Base-by-base conservation (phyloP, 2,888 invertebrate species). In the Pachydiplax longipennis region DNA sequence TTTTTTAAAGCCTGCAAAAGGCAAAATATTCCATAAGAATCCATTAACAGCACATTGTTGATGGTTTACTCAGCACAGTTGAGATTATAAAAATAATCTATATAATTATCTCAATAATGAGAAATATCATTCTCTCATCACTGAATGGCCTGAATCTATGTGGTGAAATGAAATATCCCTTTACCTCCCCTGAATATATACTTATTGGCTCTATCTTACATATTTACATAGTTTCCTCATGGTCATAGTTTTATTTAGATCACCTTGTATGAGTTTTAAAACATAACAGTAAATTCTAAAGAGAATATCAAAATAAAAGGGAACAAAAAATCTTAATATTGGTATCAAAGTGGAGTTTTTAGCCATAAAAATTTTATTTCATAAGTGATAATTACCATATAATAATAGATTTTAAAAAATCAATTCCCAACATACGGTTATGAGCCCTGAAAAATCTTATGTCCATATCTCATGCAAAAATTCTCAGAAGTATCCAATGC, bases 151-250 rank as follows among this genome's bases (percentile, higher is more conserved):
- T 87, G 87, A 87, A 61, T 87, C 61, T 83, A 87, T 61, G 61
- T 65, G 87, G 87, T 65, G 87, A 87, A 87, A 87, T 65, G 87
- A 87, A 65, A 25, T 65, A 87, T 87, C 87, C 87, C 87, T 65
- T 87, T 61, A 87, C 87, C 87, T 87, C 87, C 58, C 61, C 61
- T 35, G 87, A 65, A 61, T 40, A 65, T 61, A 65, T 87, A 31
- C 58, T 61, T 87, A 87, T 61, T 87, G 61, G 35, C 65, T 61
- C n/a, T 65, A 87, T 87, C 65, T 61, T 87, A 87, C 87, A 87
- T 87, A 87, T 87, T 87, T 87, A 87, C 87, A 87, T 58, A 35
- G 58, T 65, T 37, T 87, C 61, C 31, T 61, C 61, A 87, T 87
- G 87, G 58, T 87, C 65, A 87, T 37, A 87, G 37, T 61, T 61